Evolutionary conservation across 2,797 vertebrate species (phyloP).

Genomic region (Phalloptychus januarius): DNA sequence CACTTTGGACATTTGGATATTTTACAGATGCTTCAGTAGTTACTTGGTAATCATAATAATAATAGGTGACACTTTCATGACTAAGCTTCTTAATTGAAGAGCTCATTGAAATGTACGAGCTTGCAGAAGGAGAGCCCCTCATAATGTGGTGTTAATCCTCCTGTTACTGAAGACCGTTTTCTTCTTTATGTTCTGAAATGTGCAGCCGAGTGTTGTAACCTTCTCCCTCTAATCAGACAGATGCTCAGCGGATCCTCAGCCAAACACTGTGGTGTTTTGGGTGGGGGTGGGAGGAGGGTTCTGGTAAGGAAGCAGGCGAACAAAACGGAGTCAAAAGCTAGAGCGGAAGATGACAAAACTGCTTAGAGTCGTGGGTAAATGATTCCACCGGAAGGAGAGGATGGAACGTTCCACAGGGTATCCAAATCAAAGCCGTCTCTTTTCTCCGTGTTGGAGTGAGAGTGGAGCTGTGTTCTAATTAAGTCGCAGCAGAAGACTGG

Average conservation of each 20-base stretch:
- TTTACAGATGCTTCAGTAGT: conserved; percentile 6
- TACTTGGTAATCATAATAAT: conserved; percentile 34
- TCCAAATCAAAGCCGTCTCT: conserved; percentile 66
- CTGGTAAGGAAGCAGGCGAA: neutral
- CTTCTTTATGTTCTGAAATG: neutral
- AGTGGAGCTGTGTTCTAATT: conserved; percentile 69
- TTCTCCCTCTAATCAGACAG: conserved; percentile 22
- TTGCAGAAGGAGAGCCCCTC: conserved; percentile 26
- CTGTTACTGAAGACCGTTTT: conserved; percentile 34
- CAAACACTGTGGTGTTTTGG: neutral
- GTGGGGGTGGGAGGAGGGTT: too few species aligned
- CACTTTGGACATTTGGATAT: conserved; percentile 47
- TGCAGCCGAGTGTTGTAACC: conserved; percentile 26
- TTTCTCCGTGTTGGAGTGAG: conserved; percentile 40
- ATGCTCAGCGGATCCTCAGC: conserved; percentile 15
- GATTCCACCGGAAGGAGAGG: conserved; percentile 62
- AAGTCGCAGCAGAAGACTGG: conserved; percentile 61
- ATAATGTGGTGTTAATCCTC: conserved; percentile 61
- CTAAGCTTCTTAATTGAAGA: conserved; percentile 63
- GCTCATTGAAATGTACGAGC: conserved; percentile 62
- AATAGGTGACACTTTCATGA: conserved; percentile 42
- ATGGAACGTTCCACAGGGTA: conserved; percentile 68
- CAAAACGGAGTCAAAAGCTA: conserved; percentile 23
- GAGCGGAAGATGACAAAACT: conserved; percentile 37
- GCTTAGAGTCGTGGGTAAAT: conserved; percentile 50